These are phyloP conservation scores for Dorcus parallelipipedus DNA, from an alignment of 2,888 invertebrate species.

Conservation along the genomic window DNA sequence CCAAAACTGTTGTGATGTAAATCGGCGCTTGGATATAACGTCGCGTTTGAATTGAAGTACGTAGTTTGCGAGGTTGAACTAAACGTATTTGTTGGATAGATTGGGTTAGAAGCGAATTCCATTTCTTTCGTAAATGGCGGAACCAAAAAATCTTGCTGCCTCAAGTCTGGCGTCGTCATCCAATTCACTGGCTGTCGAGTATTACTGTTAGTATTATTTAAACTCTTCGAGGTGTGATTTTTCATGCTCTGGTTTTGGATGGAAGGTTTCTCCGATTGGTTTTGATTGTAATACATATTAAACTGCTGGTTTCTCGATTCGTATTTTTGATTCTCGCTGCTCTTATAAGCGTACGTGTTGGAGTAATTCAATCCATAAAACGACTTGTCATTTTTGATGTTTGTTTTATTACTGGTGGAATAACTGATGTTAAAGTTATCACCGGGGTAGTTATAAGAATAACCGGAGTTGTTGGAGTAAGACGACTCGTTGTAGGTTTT, in stretches of 20 bases:
- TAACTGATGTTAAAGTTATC: conserved; percentile 33
- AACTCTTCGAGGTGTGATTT: neutral
- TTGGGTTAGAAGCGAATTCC: conserved; percentile 31
- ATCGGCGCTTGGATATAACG: conserved; percentile 29
- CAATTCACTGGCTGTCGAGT: conserved; percentile 56
- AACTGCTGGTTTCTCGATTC: conserved; percentile 12
- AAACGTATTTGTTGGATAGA: conserved; percentile 35
- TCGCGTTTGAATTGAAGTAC: conserved; percentile 33
- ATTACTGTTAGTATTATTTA: conserved; percentile 1
- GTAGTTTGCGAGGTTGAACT: conserved; percentile 27
- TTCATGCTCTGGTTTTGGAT: neutral
- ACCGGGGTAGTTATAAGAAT: conserved; percentile 34
- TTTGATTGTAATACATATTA: conserved; percentile 11
- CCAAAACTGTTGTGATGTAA: conserved; percentile 21
- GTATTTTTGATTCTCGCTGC: conserved; percentile 24
- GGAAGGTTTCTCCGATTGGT: neutral
- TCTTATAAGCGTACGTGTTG: conserved; percentile 29
- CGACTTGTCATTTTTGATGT: conserved; percentile 27
- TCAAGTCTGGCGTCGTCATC: conserved; percentile 59
- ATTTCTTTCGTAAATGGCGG: conserved; percentile 42
- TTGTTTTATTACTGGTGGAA: conserved; percentile 22
- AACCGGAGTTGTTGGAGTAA: conserved; percentile 39
- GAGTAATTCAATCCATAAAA: conserved; percentile 39
- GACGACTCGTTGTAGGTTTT: conserved; percentile 35
- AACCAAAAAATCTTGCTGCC: conserved; percentile 48